phyloP scores from a whole-genome alignment of 1,140 invertebrate species.

The Artemia franciscana region DNA sequence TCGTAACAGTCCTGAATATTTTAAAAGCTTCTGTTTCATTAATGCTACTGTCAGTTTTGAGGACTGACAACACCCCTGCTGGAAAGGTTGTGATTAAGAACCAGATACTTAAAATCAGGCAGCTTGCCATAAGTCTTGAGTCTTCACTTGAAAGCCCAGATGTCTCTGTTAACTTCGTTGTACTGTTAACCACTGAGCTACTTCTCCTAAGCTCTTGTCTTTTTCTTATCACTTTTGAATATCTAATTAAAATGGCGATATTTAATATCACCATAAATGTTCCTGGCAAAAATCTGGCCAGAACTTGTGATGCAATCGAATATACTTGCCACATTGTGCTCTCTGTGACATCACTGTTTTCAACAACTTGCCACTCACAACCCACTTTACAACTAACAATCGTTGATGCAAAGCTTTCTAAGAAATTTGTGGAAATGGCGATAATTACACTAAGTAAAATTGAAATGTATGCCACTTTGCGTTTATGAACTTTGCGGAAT shows the following conservation, averaged over 20 bases:
- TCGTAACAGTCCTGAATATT: neutral
- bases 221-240: neutral
- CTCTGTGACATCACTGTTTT: neutral
- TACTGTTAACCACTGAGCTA: too few relatives aligned
- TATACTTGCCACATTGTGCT: neutral
- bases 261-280: slow-evolving; percentile 2
- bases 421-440: neutral
- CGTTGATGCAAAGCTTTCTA: neutral
- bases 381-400: neutral
- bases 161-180: neutral
- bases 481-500: slow-evolving; percentile 4
- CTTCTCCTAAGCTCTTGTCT: neutral
- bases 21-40: neutral
- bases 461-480: neutral
- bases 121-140: neutral
- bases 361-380: neutral
- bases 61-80: neutral
- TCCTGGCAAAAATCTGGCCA: slow-evolving; percentile 3
- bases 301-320: neutral
- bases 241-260: neutral
- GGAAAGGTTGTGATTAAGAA: slow-evolving; percentile 4
- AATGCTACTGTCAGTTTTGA: neutral
- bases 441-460: neutral
- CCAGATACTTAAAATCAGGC: neutral
- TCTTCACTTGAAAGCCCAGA: neutral